Percentiles rank a stretch among this genome's conserved stretches.
These are phyloP conservation scores for Atta cephalotes DNA, from an alignment of 1,140 invertebrate genomes.

Conservation along the genomic window DNA sequence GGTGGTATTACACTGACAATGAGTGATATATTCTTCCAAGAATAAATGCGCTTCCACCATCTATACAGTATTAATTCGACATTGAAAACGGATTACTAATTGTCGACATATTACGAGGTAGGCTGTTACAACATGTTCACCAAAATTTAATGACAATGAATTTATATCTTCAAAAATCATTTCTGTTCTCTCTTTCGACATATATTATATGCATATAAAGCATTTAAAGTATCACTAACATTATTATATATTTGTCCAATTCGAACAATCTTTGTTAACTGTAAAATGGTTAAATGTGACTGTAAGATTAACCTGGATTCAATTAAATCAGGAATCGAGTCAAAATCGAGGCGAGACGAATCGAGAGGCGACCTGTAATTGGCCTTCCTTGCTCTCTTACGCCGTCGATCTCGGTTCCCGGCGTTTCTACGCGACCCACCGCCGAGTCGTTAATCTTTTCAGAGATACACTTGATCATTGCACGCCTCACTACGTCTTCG, in stretches of 20 bases:
- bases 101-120: not conserved
- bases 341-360: constrained; percentile 73
- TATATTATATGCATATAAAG: not conserved
- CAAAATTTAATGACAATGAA: not conserved
- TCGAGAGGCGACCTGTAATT: constrained; percentile 68
- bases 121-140: not conserved
- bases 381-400: constrained; percentile 70
- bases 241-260: not conserved
- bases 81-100: not conserved
- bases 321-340: constrained; percentile 75
- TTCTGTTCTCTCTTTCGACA: not conserved
- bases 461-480: constrained; percentile 76
- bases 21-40: not conserved
- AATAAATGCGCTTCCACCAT: constrained; percentile 20
- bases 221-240: not conserved
- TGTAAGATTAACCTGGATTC: constrained; percentile 35
- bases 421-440: constrained; percentile 61
- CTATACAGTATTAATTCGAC: not conserved
- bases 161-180: not conserved
- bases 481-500: constrained; percentile 75
- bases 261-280: not conserved
- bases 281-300: not conserved
- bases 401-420: constrained; percentile 67
- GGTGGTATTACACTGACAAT: constrained; percentile 14
- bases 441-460: constrained; percentile 74